Evolutionary conservation across 2,113 vertebrate species (phyloP).

Genomic region (Prietella phreatophila): DNA sequence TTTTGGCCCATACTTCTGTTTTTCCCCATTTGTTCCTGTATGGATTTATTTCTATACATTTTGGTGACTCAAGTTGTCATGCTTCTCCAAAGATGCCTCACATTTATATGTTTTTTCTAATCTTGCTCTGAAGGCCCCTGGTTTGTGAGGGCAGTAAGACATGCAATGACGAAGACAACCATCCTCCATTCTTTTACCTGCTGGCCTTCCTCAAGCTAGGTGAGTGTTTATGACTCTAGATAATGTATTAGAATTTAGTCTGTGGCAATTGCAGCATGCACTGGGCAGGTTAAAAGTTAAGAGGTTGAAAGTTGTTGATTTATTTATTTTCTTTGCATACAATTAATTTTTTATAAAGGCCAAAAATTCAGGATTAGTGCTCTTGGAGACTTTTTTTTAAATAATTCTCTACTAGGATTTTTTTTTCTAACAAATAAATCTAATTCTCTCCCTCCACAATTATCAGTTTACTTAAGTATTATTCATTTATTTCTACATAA

Average conservation of each 20-base stretch:
- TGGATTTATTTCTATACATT: background rate
- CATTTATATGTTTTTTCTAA: background rate
- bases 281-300: slow-evolving; percentile 12
- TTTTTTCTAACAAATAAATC: background rate
- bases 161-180: slow-evolving; percentile 64
- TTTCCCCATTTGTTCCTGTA: background rate
- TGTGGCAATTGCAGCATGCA: slow-evolving; percentile 47
- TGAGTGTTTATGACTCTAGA: slow-evolving; percentile 52
- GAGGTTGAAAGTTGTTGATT: background rate
- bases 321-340: too few species aligned
- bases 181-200: slow-evolving; percentile 80
- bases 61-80: background rate
- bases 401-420: background rate
- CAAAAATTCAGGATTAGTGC: background rate
- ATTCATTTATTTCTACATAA: background rate
- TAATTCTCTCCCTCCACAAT: background rate
- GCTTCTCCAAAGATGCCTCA: background rate
- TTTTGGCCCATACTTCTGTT: background rate
- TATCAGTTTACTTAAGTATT: background rate
- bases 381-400: background rate
- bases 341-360: background rate
- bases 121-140: slow-evolving; percentile 61
- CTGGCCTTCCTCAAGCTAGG: slow-evolving; percentile 81
- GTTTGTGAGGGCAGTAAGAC: slow-evolving; percentile 68
- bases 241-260: slow-evolving; percentile 54